phyloP scores from a whole-genome alignment of 1,140 invertebrate species.

The Sipha flava region DNA sequence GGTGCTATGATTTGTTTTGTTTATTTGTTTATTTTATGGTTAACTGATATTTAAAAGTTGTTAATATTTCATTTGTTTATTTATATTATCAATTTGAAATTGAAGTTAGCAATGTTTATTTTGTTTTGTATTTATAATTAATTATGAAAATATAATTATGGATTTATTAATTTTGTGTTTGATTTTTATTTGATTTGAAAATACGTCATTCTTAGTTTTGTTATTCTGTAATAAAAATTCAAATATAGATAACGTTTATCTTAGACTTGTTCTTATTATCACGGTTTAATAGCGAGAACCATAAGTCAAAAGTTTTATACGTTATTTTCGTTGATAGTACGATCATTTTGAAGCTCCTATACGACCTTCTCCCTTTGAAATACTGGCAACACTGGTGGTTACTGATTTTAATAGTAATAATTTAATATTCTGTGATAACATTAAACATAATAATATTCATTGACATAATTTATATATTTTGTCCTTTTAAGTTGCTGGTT shows the following conservation, averaged over 20 bases:
- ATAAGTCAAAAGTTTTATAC: too few species aligned
- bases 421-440: too few species aligned
- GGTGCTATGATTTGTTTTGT: constrained; percentile 38
- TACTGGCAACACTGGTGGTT: too few species aligned
- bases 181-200: not conserved
- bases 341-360: too few species aligned
- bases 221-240: not conserved
- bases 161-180: not conserved
- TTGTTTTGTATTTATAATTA: too few species aligned
- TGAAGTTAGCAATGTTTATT: not conserved
- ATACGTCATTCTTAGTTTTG: not conserved
- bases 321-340: too few species aligned
- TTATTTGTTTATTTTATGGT: not conserved
- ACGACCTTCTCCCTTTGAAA: too few species aligned
- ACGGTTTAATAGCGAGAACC: too few species aligned
- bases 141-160: not conserved
- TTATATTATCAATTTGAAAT: not conserved
- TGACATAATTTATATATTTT: too few species aligned
- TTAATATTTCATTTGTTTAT: not conserved
- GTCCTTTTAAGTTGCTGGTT: too few species aligned
- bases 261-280: not conserved
- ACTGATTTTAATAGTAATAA: too few species aligned
- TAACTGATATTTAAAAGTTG: not conserved
- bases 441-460: too few species aligned
- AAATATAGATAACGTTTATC: not conserved